Evolutionary conservation across 2,888 invertebrate genomes (phyloP).

Genomic region (Micoletzkya japonica): DNA sequence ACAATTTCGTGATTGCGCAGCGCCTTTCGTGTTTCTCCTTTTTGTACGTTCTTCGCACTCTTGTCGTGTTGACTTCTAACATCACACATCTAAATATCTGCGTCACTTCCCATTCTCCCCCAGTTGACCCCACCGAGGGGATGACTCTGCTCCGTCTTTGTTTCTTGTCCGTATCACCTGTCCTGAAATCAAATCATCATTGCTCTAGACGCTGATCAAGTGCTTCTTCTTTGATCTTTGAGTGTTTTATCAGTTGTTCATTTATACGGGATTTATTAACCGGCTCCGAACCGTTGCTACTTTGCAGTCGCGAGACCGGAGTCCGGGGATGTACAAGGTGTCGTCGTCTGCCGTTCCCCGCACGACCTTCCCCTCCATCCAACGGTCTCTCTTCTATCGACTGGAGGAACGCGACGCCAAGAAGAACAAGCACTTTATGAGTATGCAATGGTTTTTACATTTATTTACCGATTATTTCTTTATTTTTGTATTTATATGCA

Average conservation of each 20-base stretch:
- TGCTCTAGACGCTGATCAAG: neutral
- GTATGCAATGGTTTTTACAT: neutral
- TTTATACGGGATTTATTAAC: too few relatives aligned
- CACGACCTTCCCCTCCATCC: constrained; percentile 26
- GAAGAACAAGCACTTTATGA: constrained; percentile 18
- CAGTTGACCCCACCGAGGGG: too few relatives aligned
- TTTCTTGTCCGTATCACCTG: neutral
- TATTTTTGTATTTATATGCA: neutral
- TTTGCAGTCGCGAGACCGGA: neutral
- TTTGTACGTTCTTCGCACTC: neutral
- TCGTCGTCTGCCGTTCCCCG: constrained; percentile 27
- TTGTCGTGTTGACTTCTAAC: constrained; percentile 1
- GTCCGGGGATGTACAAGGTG: constrained; percentile 22
- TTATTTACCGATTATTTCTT: neutral
- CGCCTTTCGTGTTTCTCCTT: neutral
- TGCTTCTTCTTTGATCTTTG: neutral
- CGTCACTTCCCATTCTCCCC: too few relatives aligned
- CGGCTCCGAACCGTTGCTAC: neutral
- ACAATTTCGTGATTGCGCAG: neutral
- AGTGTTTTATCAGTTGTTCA: neutral
- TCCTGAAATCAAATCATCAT: neutral
- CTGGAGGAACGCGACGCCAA: constrained; percentile 11
- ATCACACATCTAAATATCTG: too few relatives aligned
- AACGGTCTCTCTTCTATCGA: constrained; percentile 23
- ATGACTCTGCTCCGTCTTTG: neutral